Conservation (phyloP, 2,797 vertebrate genomes). For the Hapalemur alaotrensis region DNA sequence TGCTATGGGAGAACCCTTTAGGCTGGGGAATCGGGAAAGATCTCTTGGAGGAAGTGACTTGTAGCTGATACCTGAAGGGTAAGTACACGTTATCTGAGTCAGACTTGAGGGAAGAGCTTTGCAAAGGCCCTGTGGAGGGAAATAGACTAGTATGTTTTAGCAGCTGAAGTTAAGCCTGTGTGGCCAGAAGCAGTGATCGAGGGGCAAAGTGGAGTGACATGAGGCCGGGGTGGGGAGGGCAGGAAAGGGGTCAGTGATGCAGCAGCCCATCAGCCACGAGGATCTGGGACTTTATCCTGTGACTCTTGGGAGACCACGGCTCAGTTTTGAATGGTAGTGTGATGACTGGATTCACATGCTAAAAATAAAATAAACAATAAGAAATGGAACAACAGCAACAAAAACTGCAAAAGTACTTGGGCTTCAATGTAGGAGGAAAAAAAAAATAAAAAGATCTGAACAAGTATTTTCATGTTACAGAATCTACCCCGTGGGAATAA, state of each 20-base stretch:
- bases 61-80: not conserved
- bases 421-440: not conserved
- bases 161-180: not conserved
- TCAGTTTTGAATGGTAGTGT: not conserved
- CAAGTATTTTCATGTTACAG: slow-evolving; percentile 39
- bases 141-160: not conserved
- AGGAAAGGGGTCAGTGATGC: accelerated
- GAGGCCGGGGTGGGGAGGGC: not conserved
- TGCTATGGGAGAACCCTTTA: not conserved
- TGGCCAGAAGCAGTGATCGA: not conserved
- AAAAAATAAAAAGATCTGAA: not conserved
- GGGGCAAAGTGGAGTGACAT: not conserved
- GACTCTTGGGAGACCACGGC: not conserved
- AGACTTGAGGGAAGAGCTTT: not conserved
- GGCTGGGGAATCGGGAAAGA: not conserved
- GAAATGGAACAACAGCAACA: not conserved
- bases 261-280: accelerated
- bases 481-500: slow-evolving; percentile 35
- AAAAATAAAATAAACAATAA: slow-evolving; percentile 34
- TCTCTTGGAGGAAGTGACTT: not conserved
- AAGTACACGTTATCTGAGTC: not conserved
- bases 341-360: not conserved
- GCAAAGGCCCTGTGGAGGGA: not conserved
- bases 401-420: not conserved
- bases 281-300: not conserved